Base-by-base conservation (phyloP, 2,888 invertebrate species). In the Drosophila flavopinicola region DNA sequence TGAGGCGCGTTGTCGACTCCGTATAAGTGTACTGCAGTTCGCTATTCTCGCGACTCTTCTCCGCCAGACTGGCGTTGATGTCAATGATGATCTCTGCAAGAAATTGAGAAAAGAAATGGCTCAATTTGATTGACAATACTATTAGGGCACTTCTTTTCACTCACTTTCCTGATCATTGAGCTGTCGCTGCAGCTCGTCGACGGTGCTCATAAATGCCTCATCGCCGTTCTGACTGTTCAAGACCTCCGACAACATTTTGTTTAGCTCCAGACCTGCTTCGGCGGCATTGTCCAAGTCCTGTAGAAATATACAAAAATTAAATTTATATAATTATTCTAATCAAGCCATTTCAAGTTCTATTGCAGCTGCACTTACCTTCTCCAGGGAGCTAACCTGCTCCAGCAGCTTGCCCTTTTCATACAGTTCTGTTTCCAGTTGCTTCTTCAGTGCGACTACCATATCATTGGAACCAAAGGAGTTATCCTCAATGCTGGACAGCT, bases 211-310 rank as follows among this genome's bases (percentile, higher is more conserved):
- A 38, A 94, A 90, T 1, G 93, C 93, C 61, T 93, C 92, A 85
- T 93, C 93, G 1, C 94, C 93, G 66, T 94, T 93, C 67, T 96
- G 95, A 57, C 95, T 94, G 60, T 92, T 93, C 47, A 95, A 90
- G 73, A 94, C 92, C 79, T 94, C 94, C 0, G 94, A 92, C 25
- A 95, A 90, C 92, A 95, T 94, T 85, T 92, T 92, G 83, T 95
- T 94, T 44, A 95, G 89, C 90, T 96, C 96, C 70, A 96, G 91
- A 37, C 94, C 95, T 6, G 96, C 95, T 79, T 96, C 95, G 0
- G 96, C 95, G 0, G 96, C 95, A 82, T 94, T 94, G 90, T 96
- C 96, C 35, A 96, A 92, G 86, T 96, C 94, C 88, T 93, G 3
- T 23, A 30, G n/a, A 15, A 10, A 15, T 17, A 1, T 1, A 13